Percentiles rank a stretch among this genome's conserved stretches.
These are phyloP conservation scores for Ctenodactylus gundi DNA, from an alignment of 2,113 vertebrate genomes.

Conservation along the genomic window DNA sequence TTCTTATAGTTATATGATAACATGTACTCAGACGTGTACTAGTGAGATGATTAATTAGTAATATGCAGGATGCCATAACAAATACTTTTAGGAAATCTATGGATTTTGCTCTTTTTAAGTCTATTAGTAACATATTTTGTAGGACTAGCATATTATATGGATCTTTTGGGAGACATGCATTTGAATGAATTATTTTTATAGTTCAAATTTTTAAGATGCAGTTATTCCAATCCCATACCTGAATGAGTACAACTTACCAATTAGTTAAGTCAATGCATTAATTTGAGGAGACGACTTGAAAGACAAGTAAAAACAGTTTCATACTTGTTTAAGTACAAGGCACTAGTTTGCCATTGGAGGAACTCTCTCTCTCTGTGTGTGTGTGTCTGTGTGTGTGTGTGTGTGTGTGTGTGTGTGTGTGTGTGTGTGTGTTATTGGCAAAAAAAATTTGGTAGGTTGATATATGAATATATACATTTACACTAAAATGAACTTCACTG, in stretches of 20 bases:
- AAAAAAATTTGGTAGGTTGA: neutral
- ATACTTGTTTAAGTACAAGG: neutral
- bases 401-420: too few species aligned
- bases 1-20: neutral
- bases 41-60: neutral
- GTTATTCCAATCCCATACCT: neutral
- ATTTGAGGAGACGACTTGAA: neutral
- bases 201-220: neutral
- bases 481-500: neutral
- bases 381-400: neutral
- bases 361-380: neutral
- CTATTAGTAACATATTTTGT: neutral
- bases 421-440: too few species aligned
- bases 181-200: neutral
- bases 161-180: neutral
- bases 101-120: neutral
- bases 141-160: neutral
- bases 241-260: neutral
- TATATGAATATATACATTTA: neutral
- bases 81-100: neutral
- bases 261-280: neutral
- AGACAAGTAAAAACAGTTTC: too few species aligned
- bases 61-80: neutral
- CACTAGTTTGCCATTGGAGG: neutral
- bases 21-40: neutral